Conservation (phyloP, 2,113 vertebrate species). For the Bubo blakistoni region DNA sequence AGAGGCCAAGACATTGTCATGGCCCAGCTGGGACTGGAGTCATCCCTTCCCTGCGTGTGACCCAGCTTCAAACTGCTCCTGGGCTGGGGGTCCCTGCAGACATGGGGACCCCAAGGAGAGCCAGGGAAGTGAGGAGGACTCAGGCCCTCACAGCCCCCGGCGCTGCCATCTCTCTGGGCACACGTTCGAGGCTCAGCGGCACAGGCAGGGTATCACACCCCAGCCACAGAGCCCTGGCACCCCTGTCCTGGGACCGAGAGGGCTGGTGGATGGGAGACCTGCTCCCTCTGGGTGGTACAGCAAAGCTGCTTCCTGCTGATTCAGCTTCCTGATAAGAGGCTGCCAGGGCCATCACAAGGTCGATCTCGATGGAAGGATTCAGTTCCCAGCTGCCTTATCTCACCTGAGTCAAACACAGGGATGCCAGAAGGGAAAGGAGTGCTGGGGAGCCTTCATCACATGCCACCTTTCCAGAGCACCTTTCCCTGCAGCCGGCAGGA, state of each 20-base stretch:
- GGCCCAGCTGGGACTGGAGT: neutral
- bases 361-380: rapidly evolving
- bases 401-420: neutral
- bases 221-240: neutral
- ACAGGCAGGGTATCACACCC: neutral
- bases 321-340: neutral
- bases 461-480: neutral
- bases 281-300: rapidly evolving
- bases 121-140: rapidly evolving
- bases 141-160: neutral
- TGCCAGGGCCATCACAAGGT: neutral
- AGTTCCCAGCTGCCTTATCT: neutral
- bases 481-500: rapidly evolving
- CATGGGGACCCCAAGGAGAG: rapidly evolving
- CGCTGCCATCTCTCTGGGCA: rapidly evolving
- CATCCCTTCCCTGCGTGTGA: neutral
- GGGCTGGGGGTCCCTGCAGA: neutral
- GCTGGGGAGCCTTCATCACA: neutral
- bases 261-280: neutral
- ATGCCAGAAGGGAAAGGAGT: neutral
- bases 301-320: neutral
- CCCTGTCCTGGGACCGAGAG: rapidly evolving
- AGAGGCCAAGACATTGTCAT: neutral
- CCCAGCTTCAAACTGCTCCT: neutral
- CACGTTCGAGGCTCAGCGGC: rapidly evolving